These are phyloP conservation scores for Acronicta psi DNA, from an alignment of 2,888 invertebrate genomes.

Conservation along the genomic window DNA sequence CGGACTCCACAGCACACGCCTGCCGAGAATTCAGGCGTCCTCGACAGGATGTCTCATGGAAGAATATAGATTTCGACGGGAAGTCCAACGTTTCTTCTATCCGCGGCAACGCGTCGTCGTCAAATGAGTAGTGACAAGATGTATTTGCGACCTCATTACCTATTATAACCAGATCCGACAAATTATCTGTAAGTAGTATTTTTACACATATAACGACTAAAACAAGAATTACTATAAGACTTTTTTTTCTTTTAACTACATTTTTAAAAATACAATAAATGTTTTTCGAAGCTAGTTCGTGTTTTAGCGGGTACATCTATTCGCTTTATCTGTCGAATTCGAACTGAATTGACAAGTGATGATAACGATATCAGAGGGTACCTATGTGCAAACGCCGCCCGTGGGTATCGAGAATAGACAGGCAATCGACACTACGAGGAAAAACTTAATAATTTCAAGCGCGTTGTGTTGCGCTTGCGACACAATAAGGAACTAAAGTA, in stretches of 20 bases:
- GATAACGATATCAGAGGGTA: neutral
- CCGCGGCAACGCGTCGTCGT: conserved; percentile 32
- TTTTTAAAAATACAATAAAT: neutral
- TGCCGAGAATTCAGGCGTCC: conserved; percentile 73
- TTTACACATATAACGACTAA: conserved; percentile 10
- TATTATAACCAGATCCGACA: conserved; percentile 8
- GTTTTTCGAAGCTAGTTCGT: conserved; percentile 7
- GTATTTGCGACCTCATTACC: conserved; percentile 2
- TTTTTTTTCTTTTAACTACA: neutral
- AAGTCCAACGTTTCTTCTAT: conserved; percentile 12
- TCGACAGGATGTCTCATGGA: conserved; percentile 90
- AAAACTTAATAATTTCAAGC: neutral
- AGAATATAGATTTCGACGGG: conserved; percentile 85
- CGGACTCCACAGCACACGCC: conserved; percentile 58
- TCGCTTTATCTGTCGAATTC: conserved; percentile 2
- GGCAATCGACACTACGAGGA: neutral
- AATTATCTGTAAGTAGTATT: neutral
- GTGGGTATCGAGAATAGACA: neutral
- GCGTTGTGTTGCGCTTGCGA: neutral
- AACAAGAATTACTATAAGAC: neutral
- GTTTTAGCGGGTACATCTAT: conserved; percentile 5
- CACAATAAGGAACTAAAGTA: neutral
- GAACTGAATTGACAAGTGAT: conserved; percentile 7
- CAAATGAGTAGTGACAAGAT: conserved; percentile 36
- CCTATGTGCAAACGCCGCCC: neutral